Base-by-base conservation (phyloP, 2,113 vertebrate species). In the Anoura caudifer region DNA sequence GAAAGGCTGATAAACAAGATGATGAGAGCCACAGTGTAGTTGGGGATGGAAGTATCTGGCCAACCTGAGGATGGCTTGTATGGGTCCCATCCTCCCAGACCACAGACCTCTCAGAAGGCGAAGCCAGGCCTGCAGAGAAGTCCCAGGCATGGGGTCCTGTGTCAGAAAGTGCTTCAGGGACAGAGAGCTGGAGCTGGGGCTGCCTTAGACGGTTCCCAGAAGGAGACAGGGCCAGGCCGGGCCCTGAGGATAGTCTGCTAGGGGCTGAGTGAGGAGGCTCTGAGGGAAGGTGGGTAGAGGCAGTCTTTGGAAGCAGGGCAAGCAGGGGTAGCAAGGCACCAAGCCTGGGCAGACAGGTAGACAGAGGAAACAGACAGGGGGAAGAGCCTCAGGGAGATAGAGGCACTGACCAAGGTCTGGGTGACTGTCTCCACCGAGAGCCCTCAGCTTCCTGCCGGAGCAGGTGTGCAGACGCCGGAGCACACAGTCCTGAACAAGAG, bases 341-440 rank as follows among this genome's bases (percentile, higher is more conserved):
- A 3, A 50, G 41, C 9, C 7, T 2, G 16, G 20, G 63, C 86
- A 33, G 17, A 22, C 12, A 31, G 85, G 56, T 24, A 9, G 61
- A 65, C 7, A 17, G 41, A 72, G 56, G 84, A 22, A 19, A 28
- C 19, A 52, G 56, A 31, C 3, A 33, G 45, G 43, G 33, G 17
- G 50, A 17, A 43, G 1, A 26, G 16, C n/a, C 61, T 43, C 10
- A 41, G 20, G 12, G 5, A 22, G 50, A 26, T 3, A 24, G 31
- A 19, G 52, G 36, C 72, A 87, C 96, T 95, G 56, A 94, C 95
- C 63, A 0, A n/a, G 26, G 72, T 10, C 73, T 54, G 87, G n/a
- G 4, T 0, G n/a, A 59, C 11, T 54, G 80, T 5, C 56, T 95
- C 28, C 10, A 54, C 54, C 3, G 24, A 95, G 19, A 95, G 19